Percentiles rank a stretch among this genome's conserved stretches.
phyloP scores from a whole-genome alignment of 2,113 vertebrate species.

The Asarcornis scutulata region DNA sequence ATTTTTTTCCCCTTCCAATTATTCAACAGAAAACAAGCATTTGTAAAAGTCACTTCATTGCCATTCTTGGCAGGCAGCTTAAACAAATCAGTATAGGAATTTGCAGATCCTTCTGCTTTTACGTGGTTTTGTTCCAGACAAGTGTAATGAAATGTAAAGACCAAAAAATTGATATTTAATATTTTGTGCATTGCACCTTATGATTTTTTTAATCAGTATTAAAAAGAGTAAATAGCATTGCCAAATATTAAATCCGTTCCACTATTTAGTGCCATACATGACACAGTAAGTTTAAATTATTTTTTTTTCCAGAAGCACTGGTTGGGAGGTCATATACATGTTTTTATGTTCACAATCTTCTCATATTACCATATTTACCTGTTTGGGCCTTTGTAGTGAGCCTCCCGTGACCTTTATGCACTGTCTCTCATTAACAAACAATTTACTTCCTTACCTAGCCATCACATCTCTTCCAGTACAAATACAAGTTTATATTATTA shows the following conservation, averaged over 20 bases:
- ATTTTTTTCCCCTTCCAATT: background rate
- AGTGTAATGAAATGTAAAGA: background rate
- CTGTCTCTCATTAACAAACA: background rate
- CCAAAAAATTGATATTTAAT: background rate
- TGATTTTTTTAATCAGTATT: background rate
- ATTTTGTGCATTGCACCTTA: background rate
- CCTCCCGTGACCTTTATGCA: background rate
- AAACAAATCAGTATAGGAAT: background rate
- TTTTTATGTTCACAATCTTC: background rate
- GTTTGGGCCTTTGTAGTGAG: background rate
- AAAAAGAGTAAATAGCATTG: background rate
- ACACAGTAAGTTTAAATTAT: background rate
- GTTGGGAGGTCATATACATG: background rate
- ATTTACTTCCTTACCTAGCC: background rate
- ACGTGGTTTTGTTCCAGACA: background rate
- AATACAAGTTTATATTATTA: background rate
- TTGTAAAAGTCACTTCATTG: background rate
- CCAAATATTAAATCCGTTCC: background rate
- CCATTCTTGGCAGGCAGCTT: background rate
- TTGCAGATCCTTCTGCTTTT: background rate
- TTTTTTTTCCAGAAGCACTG: background rate
- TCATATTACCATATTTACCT: background rate
- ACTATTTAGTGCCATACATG: background rate
- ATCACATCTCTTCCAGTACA: background rate
- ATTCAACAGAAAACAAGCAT: constrained; percentile 30